Conservation (phyloP, 2,113 vertebrate genomes). For the Brachirus orientalis region DNA sequence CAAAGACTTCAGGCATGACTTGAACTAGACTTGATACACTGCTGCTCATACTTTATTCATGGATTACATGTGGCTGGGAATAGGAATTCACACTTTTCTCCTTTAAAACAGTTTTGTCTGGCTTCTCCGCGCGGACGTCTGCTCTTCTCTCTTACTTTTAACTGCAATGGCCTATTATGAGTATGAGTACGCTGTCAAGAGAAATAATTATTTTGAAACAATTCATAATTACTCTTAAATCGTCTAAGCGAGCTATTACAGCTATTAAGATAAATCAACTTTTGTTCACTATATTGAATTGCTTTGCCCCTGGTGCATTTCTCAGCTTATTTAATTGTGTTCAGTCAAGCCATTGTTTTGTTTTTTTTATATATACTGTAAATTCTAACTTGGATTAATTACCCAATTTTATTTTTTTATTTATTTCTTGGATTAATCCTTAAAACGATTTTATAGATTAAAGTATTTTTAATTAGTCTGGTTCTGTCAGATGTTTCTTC, state of each 20-base stretch:
- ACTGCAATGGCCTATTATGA: background rate
- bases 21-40: conserved; percentile 62
- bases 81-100: conserved; percentile 31
- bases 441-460: too few species aligned
- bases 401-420: too few species aligned
- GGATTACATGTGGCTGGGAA: conserved; percentile 41
- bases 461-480: too few species aligned
- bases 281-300: background rate
- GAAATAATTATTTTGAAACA: too few species aligned
- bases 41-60: conserved; percentile 69
- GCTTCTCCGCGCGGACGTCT: background rate
- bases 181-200: too few species aligned
- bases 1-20: conserved; percentile 71
- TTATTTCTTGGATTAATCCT: too few species aligned
- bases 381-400: too few species aligned
- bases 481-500: too few species aligned
- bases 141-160: conserved; percentile 11
- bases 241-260: too few species aligned
- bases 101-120: background rate
- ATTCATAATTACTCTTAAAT: too few species aligned
- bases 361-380: too few species aligned
- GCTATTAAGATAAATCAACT: conserved; percentile 6
- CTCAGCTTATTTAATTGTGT: background rate
- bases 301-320: background rate
- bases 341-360: background rate